Base-by-base conservation (phyloP, 2,113 vertebrate genomes). In the Tinamus guttatus region DNA sequence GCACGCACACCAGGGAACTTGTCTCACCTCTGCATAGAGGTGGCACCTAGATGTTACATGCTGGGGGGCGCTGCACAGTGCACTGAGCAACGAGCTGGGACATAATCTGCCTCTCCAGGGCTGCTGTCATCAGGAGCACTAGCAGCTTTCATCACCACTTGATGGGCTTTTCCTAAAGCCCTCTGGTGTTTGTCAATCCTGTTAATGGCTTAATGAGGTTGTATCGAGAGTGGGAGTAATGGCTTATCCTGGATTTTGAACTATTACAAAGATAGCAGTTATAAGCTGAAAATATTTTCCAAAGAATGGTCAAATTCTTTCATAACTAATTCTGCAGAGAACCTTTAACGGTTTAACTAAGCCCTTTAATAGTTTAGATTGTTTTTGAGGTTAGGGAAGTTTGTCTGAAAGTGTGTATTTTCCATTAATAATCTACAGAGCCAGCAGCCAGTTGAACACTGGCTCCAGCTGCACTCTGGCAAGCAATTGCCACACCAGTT, bases 341-440 rank as follows among this genome's bases (percentile, higher is more conserved):
- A 51, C 51, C 32, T 75, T 95, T 41, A 93, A 76, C 73, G 75
- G 95, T 85, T 91, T 83, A 93, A 92, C 94, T 89, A 76, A 92
- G 45, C 3, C 49, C 24, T 85, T n/a, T 58, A 78, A 90, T 89
- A 89, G 90, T 93, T 89, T 5, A 34, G 47, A 60, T 52, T 91
- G 75, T 65, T 90, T 70, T 36, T 49, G 47, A 36, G 45, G 49
- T 12, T 13, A 16, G 7, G 11, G 16, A 47, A 27, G 49, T 16
- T 34, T 34, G n/a, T 34, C 27, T 71, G 38, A n/a, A 7, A n/a
- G 21, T 13, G 36, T 71, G 6, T 5, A 51, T 71, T 52, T 52
- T 71, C 24, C 28, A 58, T 32, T 58, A 32, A 58, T 17, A 32
- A 52, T 38, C 74, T 89, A 79, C 51, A 80, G 54, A 70, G 76